phyloP scores from a whole-genome alignment of 2,888 invertebrate species.

The Rhaphigaster nebulosa region DNA sequence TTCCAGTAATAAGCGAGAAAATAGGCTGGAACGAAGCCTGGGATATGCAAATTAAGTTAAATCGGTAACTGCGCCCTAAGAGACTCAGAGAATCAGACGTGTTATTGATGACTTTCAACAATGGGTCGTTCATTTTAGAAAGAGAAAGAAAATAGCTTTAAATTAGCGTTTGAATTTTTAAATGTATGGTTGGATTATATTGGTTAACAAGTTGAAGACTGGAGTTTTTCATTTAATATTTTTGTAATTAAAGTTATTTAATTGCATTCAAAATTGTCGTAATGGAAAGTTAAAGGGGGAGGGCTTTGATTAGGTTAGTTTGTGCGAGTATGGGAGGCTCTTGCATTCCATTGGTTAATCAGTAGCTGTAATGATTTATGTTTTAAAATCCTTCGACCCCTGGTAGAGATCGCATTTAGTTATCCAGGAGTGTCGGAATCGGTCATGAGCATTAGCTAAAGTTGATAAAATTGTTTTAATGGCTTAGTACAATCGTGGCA shows the following conservation, averaged over 20 bases:
- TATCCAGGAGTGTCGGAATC: neutral
- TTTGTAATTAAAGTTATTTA: neutral
- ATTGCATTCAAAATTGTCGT: neutral
- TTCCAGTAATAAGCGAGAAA: slow-evolving; percentile 16
- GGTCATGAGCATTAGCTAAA: neutral
- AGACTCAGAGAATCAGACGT: slow-evolving; percentile 56
- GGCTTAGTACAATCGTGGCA: slow-evolving; percentile 39
- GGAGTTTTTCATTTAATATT: neutral
- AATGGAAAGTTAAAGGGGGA: slow-evolving; percentile 28
- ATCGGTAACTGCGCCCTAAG: slow-evolving; percentile 60
- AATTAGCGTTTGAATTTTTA: slow-evolving; percentile 7
- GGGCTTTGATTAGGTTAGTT: slow-evolving; percentile 59
- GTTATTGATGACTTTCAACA: slow-evolving; percentile 61
- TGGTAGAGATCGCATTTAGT: slow-evolving; percentile 20
- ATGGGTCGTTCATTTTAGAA: slow-evolving; percentile 58
- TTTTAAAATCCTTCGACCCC: slow-evolving; percentile 52
- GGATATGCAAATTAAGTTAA: slow-evolving; percentile 58
- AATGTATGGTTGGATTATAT: neutral
- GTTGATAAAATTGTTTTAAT: slow-evolving; percentile 17
- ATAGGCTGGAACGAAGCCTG: slow-evolving; percentile 19
- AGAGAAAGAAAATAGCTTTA: slow-evolving; percentile 55
- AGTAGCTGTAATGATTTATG: slow-evolving; percentile 58
- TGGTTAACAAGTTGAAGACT: neutral
- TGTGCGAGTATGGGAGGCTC: slow-evolving; percentile 52
- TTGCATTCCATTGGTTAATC: slow-evolving; percentile 59